Percentiles rank a stretch among this genome's conserved stretches.
Conservation (phyloP, 2,797 vertebrate genomes). For the Pseudochromis fuscus region DNA sequence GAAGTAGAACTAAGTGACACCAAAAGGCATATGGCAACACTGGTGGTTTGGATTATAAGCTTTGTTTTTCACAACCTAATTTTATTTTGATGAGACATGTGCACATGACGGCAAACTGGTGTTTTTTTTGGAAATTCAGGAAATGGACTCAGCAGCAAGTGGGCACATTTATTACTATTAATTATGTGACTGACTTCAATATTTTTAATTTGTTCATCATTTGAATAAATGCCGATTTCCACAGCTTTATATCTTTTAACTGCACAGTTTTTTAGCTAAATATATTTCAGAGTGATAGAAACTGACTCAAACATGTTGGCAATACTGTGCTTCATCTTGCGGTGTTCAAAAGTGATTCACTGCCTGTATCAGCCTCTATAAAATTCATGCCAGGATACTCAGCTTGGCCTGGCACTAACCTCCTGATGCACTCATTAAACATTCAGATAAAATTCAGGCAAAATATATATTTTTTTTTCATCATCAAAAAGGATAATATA, state of each 20-base stretch:
- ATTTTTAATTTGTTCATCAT: conserved; percentile 21
- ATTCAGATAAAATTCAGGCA: conserved; percentile 36
- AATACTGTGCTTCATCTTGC: conserved; percentile 34
- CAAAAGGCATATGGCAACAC: conserved; percentile 34
- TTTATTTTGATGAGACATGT: conserved; percentile 43
- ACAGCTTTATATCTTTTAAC: background rate
- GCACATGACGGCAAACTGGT: conserved; percentile 24
- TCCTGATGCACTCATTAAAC: conserved; percentile 47
- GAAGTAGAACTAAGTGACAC: conserved; percentile 33
- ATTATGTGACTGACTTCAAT: conserved; percentile 19
- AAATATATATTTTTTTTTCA: conserved; percentile 15
- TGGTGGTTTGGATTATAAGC: conserved; percentile 18
- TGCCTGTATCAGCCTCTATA: conserved; percentile 37
- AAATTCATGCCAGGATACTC: conserved; percentile 33
- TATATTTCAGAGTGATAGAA: conserved; percentile 41
- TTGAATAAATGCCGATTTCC: background rate
- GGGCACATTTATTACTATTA: conserved; percentile 26
- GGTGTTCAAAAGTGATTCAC: conserved; percentile 41
- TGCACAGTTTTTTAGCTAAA: conserved; percentile 28
- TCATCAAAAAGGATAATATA: conserved; percentile 41
- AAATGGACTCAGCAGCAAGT: conserved; percentile 3
- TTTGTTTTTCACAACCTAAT: conserved; percentile 34
- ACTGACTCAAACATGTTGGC: conserved; percentile 26
- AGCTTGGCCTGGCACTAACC: conserved; percentile 13
- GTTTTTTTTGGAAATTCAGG: conserved; percentile 17